Evolutionary conservation across 2,888 invertebrate genomes (phyloP).

Genomic region (Latrodectus hesperus): DNA sequence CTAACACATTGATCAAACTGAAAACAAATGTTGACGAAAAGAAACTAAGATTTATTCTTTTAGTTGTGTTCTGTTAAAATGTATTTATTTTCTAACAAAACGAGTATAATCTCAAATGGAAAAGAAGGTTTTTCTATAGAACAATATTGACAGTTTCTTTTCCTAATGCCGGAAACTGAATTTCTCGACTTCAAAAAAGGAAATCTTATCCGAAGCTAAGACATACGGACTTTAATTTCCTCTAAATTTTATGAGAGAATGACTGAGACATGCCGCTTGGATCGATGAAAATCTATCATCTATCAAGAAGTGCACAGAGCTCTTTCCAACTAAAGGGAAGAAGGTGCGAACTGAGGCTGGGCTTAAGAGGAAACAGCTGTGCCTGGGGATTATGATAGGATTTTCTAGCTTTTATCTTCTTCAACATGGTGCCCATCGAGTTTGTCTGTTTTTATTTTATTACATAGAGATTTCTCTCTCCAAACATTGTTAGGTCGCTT

Average conservation of each 20-base stretch:
- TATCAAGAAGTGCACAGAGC: not conserved
- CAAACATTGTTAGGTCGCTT: constrained; percentile 3
- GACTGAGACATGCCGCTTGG: not conserved
- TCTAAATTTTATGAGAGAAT: constrained; percentile 2
- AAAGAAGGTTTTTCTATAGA: not conserved
- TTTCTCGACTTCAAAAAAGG: not conserved
- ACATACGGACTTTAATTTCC: not conserved
- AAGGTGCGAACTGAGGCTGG: constrained; percentile 12
- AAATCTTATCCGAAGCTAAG: not conserved
- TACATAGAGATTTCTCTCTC: constrained; percentile 3
- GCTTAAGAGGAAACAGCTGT: constrained; percentile 48
- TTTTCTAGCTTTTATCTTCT: constrained; percentile 52
- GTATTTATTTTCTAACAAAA: not conserved
- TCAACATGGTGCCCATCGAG: constrained; percentile 5
- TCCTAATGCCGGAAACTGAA: not conserved
- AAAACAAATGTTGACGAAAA: too few relatives aligned
- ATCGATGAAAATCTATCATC: constrained; percentile 5
- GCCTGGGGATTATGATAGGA: constrained; percentile 50
- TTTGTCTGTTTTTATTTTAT: constrained; percentile 5
- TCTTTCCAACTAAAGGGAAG: not conserved
- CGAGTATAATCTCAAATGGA: not conserved
- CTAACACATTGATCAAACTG: too few relatives aligned
- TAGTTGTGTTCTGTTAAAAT: not conserved
- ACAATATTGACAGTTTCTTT: not conserved
- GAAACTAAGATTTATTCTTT: too few relatives aligned